These are phyloP conservation scores for Thalassarche chlororhynchos DNA, from an alignment of 2,113 vertebrate species.

Conservation along the genomic window DNA sequence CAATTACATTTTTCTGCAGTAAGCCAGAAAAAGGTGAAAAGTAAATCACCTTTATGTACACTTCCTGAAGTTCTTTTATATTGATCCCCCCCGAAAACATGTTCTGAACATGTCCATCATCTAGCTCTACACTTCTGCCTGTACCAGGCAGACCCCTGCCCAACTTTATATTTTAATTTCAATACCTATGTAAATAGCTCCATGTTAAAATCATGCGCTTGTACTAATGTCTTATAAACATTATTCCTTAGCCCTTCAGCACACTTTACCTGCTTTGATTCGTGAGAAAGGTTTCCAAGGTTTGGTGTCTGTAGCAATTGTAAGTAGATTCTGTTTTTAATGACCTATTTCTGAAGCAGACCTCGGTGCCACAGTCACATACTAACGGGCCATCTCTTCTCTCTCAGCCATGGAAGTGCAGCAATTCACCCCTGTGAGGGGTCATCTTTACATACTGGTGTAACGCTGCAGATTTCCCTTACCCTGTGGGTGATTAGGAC, in stretches of 20 bases:
- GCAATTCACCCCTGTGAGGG: rapidly evolving
- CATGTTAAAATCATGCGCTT: not conserved
- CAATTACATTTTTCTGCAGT: conserved; percentile 37
- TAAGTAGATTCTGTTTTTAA: not conserved
- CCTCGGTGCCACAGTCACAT: not conserved
- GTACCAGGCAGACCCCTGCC: not conserved
- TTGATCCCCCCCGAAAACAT: not conserved
- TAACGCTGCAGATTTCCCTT: not conserved
- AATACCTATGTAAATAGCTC: not conserved
- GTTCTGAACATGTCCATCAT: not conserved
- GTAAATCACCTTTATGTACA: conserved; percentile 38
- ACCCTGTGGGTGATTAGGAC: not conserved
- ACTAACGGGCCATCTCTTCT: not conserved
- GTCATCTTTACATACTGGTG: not conserved
- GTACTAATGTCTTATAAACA: not conserved
- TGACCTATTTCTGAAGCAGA: not conserved
- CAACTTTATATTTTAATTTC: not conserved
- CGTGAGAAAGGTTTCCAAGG: not conserved
- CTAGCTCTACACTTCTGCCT: not conserved
- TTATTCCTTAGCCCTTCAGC: not conserved
- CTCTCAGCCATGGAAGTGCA: not conserved
- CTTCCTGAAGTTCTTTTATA: conserved; percentile 15
- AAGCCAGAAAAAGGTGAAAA: conserved; percentile 14
- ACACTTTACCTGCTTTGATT: not conserved
- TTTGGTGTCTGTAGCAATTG: not conserved